phyloP scores from a whole-genome alignment of 2,113 vertebrate species.

The Ursus arctos region DNA sequence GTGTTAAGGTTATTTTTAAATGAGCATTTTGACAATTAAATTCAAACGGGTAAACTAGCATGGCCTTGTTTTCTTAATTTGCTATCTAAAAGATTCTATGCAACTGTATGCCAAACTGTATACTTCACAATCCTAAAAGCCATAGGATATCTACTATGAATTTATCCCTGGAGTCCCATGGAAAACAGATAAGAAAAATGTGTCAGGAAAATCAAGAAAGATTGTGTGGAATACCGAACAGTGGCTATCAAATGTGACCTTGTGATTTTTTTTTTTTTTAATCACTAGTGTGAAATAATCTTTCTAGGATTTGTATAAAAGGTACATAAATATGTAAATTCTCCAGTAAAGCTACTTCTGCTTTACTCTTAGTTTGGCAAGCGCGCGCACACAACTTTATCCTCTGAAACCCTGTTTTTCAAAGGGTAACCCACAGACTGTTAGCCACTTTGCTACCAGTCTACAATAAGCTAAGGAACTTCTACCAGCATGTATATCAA shows the following conservation, averaged over 20 bases:
- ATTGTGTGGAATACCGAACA: not conserved
- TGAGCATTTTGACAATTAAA: not conserved
- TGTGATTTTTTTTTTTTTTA: too few relatives aligned
- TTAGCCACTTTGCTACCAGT: not conserved
- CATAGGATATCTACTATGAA: not conserved
- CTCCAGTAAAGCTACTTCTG: not conserved
- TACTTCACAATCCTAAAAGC: not conserved
- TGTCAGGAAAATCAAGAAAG: not conserved
- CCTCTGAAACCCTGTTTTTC: not conserved
- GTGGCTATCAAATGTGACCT: not conserved
- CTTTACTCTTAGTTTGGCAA: not conserved
- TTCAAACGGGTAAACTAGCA: not conserved
- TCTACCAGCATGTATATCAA: not conserved
- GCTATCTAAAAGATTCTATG: not conserved
- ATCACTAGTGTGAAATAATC: not conserved
- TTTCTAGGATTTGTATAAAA: not conserved
- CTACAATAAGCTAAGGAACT: not conserved
- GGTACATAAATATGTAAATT: not conserved
- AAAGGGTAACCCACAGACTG: not conserved
- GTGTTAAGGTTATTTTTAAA: not conserved
- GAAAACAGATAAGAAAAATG: not conserved
- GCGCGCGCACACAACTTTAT: not conserved
- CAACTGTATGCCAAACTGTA: not conserved
- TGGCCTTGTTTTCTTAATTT: not conserved
- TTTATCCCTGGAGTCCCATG: not conserved